These are phyloP conservation scores for Oedothorax gibbosus DNA, from an alignment of 1,140 invertebrate genomes.

Conservation along the genomic window DNA sequence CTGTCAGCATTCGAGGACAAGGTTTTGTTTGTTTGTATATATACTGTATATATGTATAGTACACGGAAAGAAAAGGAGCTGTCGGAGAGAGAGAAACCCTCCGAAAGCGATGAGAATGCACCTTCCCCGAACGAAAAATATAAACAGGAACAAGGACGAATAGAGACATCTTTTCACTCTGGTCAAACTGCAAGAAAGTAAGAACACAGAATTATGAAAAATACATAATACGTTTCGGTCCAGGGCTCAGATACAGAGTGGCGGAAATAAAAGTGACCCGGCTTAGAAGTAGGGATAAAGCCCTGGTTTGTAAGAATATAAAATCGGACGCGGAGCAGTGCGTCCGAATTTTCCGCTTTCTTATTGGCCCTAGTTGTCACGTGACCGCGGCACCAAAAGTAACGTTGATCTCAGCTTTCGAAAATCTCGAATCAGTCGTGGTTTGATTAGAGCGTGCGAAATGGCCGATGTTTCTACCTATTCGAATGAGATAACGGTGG, in stretches of 20 bases:
- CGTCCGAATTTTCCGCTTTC: no score
- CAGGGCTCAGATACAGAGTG: neutral
- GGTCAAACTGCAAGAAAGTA: slow-evolving; percentile 41
- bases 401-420: no score
- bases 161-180: slow-evolving; percentile 45
- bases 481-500: no score
- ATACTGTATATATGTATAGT: slow-evolving; percentile 44
- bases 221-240: neutral
- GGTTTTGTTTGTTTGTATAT: slow-evolving; percentile 45
- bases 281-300: no score
- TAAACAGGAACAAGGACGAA: slow-evolving; percentile 58
- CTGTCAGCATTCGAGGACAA: slow-evolving; percentile 53
- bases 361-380: no score
- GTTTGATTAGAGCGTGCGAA: no score
- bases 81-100: slow-evolving; percentile 10
- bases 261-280: neutral
- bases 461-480: no score
- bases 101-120: slow-evolving; percentile 47
- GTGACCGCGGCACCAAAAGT: no score
- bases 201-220: neutral
- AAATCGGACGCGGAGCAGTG: no score
- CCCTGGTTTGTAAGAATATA: no score
- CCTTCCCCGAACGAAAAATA: slow-evolving; percentile 50
- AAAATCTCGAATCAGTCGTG: no score
- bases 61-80: slow-evolving; percentile 39